Percentiles rank a stretch among this genome's conserved stretches.
Conservation (phyloP, 2,113 vertebrate genomes). For the Accipiter cooperii region DNA sequence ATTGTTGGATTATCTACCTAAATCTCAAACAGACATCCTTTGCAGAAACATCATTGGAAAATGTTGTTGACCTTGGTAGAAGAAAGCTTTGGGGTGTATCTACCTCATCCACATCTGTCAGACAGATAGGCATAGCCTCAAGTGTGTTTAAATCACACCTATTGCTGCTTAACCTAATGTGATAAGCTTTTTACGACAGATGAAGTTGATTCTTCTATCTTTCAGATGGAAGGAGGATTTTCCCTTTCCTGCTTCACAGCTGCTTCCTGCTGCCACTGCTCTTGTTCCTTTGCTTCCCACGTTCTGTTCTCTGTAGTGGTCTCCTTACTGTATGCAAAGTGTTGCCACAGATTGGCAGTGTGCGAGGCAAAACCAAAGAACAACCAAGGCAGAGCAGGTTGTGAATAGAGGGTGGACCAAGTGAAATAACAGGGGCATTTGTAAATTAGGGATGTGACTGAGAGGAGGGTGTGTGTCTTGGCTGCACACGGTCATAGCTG, state of each 20-base stretch:
- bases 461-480: accelerated
- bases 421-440: background rate
- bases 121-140: background rate
- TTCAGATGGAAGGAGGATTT: background rate
- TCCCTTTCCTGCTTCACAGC: background rate
- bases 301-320: background rate
- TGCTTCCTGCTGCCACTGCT: background rate
- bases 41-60: background rate
- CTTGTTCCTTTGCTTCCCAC: background rate
- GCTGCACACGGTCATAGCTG: background rate
- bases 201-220: background rate
- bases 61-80: background rate
- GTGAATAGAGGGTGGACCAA: background rate
- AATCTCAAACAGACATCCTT: conserved; percentile 43
- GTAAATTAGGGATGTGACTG: background rate
- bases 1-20: conserved; percentile 39
- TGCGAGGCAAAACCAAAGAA: background rate
- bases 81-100: background rate
- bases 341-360: accelerated
- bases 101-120: background rate
- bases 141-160: background rate
- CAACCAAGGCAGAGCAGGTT: background rate
- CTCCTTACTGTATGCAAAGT: background rate
- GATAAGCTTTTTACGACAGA: background rate
- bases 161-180: background rate